Conservation (phyloP, 2,797 vertebrate species). For the Meriones psammophilus region DNA sequence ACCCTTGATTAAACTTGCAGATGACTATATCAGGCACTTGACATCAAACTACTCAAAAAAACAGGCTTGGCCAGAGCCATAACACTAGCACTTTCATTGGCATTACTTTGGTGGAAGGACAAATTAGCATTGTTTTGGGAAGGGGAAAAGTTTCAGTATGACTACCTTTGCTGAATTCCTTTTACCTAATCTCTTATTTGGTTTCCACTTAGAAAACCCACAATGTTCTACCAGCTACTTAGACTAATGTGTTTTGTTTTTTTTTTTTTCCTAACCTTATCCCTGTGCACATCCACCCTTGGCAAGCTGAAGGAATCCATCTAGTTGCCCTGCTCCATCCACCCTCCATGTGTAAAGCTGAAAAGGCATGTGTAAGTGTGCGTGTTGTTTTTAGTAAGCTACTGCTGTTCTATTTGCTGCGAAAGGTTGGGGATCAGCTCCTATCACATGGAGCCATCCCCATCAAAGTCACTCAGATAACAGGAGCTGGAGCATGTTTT, state of each 20-base stretch:
- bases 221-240: background rate
- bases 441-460: background rate
- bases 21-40: slow-evolving; percentile 84
- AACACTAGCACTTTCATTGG: slow-evolving; percentile 60
- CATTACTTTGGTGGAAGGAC: slow-evolving; percentile 74
- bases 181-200: background rate
- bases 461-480: background rate
- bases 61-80: slow-evolving; percentile 55
- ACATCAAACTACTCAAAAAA: slow-evolving; percentile 73
- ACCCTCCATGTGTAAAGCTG: background rate
- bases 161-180: background rate
- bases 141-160: slow-evolving; percentile 11
- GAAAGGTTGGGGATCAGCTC: background rate
- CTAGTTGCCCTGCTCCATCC: background rate
- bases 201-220: background rate
- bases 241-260: background rate
- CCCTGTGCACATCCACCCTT: background rate
- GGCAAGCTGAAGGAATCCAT: background rate
- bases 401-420: background rate
- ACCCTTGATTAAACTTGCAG: slow-evolving; percentile 70
- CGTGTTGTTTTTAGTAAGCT: background rate
- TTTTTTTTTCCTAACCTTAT: background rate
- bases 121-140: background rate
- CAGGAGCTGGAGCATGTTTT: background rate
- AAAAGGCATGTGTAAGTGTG: background rate